These are phyloP conservation scores for Limnephilus auricula DNA, from an alignment of 2,888 invertebrate genomes.

Conservation along the genomic window DNA sequence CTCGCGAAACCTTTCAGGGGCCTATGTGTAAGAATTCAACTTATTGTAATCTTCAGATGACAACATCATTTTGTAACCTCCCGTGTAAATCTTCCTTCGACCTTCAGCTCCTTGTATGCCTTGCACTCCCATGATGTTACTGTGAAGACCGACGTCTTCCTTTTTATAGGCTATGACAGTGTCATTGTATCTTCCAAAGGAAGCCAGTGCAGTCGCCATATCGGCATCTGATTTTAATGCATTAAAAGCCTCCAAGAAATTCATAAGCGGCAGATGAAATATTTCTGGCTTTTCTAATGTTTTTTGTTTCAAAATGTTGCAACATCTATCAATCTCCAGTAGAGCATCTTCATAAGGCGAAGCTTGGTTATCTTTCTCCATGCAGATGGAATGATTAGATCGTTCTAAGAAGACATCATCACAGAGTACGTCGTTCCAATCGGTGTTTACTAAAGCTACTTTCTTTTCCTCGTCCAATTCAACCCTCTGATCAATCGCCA, in stretches of 20 bases:
- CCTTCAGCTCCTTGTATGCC: conserved; percentile 13
- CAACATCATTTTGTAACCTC: conserved; percentile 15
- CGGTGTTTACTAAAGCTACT: conserved; percentile 35
- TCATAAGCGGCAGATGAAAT: conserved; percentile 51
- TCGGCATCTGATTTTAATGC: conserved; percentile 40
- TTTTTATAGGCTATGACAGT: conserved; percentile 39
- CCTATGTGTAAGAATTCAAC: conserved; percentile 27
- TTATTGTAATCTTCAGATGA: too few species aligned
- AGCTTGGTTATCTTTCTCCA: conserved; percentile 41
- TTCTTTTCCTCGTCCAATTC: conserved; percentile 43
- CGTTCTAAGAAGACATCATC: conserved; percentile 53
- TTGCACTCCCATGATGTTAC: background rate
- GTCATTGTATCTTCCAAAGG: conserved; percentile 37
- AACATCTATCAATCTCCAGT: conserved; percentile 34
- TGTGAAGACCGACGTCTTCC: conserved; percentile 22
- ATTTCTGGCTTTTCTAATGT: conserved; percentile 40
- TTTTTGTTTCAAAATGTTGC: conserved; percentile 45
- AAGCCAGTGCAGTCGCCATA: conserved; percentile 28
- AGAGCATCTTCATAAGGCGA: conserved; percentile 36
- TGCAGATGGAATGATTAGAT: conserved; percentile 44
- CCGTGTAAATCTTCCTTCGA: background rate
- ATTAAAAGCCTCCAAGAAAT: conserved; percentile 50
- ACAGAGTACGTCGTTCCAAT: conserved; percentile 50
- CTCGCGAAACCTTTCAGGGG: background rate
- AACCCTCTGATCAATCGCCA: background rate